These are phyloP conservation scores for Vultur gryphus DNA, from an alignment of 2,797 vertebrate species.

Conservation along the genomic window DNA sequence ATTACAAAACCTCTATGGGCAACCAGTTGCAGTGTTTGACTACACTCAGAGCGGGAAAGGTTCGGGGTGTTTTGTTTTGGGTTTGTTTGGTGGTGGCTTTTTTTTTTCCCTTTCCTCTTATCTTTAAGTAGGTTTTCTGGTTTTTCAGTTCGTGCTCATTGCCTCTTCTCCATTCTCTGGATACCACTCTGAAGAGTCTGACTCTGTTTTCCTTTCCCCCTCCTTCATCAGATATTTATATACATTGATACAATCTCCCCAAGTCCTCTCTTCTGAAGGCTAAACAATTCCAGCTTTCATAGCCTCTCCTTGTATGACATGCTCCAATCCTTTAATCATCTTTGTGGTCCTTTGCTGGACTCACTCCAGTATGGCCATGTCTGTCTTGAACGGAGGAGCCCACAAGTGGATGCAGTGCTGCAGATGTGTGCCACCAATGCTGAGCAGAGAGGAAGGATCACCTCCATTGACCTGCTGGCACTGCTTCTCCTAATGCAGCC, in stretches of 20 bases:
- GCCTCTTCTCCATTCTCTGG: neutral
- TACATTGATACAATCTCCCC: neutral
- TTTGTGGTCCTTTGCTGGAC: neutral
- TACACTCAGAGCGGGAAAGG: neutral
- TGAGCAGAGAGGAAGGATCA: neutral
- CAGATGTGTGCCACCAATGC: neutral
- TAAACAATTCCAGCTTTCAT: neutral
- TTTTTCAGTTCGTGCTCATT: neutral
- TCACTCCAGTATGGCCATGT: rapidly evolving
- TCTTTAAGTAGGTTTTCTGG: neutral
- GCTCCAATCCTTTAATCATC: neutral
- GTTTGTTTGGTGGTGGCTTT: neutral
- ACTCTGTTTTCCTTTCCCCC: neutral
- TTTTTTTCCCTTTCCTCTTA: neutral
- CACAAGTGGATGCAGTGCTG: neutral
- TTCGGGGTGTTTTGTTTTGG: neutral
- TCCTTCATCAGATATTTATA: neutral
- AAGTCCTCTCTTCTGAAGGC: neutral
- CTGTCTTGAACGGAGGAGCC: neutral
- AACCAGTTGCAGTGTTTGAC: neutral
- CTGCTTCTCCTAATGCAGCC: neutral
- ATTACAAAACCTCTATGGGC: neutral
- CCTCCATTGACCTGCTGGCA: neutral
- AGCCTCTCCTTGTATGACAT: neutral
- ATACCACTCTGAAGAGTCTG: neutral